phyloP scores from a whole-genome alignment of 2,113 vertebrate genomes.

The Progne subis region DNA sequence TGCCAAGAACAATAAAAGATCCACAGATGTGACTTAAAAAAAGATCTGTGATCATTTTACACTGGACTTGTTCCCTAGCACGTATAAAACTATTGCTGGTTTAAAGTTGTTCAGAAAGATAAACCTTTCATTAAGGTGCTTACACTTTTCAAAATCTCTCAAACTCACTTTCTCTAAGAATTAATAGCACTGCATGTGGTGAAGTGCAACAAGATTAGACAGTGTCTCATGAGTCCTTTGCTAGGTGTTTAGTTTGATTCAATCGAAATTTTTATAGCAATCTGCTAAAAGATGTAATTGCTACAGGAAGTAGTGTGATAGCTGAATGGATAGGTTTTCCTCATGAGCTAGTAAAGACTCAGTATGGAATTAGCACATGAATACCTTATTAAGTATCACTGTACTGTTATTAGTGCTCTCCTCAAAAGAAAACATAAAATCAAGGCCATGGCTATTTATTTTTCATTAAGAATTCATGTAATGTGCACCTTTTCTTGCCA shows the following conservation, averaged over 20 bases:
- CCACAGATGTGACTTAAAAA: neutral
- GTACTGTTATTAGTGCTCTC: neutral
- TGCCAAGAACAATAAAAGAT: constrained; percentile 4
- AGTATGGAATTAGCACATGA: constrained; percentile 23
- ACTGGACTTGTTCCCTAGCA: neutral
- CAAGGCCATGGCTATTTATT: neutral
- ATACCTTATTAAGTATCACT: neutral
- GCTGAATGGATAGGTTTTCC: neutral
- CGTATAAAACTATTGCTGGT: neutral
- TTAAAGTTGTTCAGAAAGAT: neutral
- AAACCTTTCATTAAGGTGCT: constrained; percentile 20
- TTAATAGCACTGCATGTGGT: neutral
- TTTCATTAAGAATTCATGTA: neutral
- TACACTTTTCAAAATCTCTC: constrained; percentile 16
- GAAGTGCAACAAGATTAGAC: neutral
- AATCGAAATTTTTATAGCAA: constrained; percentile 11
- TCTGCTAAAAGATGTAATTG: constrained; percentile 16
- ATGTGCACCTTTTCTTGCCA: neutral
- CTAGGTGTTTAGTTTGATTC: constrained; percentile 10
- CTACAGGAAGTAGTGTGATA: neutral
- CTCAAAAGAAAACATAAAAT: constrained; percentile 17
- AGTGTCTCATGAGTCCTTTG: neutral
- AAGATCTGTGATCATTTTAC: neutral
- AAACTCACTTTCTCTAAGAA: neutral
- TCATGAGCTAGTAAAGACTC: constrained; percentile 11